Percentiles rank a stretch among this genome's conserved stretches.
Evolutionary conservation across 1,140 invertebrate species (phyloP).

Genomic region (Drosophila biarmipes): DNA sequence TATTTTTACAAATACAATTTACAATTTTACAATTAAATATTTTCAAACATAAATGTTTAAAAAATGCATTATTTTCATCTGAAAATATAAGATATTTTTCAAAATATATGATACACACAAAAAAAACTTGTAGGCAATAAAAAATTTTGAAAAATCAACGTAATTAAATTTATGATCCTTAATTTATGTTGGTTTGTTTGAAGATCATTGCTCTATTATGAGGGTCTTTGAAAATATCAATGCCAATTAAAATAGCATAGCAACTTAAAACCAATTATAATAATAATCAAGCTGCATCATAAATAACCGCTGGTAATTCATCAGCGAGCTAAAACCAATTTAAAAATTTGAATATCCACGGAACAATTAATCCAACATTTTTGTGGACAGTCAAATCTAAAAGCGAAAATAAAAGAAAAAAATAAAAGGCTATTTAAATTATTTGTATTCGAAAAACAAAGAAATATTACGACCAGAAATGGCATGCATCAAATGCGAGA

Average conservation of each 20-base stretch:
- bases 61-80: too few relatives aligned
- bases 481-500: constrained; percentile 38
- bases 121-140: too few relatives aligned
- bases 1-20: too few relatives aligned
- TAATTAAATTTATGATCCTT: too few relatives aligned
- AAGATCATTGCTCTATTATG: too few relatives aligned
- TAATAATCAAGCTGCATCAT: neutral
- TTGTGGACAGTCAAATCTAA: neutral
- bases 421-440: constrained; percentile 25
- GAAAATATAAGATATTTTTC: too few relatives aligned
- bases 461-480: constrained; percentile 50
- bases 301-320: constrained; percentile 23
- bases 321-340: constrained; percentile 21
- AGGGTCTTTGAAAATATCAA: too few relatives aligned
- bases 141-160: too few relatives aligned
- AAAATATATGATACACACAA: too few relatives aligned
- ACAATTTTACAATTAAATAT: too few relatives aligned
- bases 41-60: too few relatives aligned
- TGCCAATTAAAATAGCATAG: neutral
- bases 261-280: neutral
- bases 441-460: constrained; percentile 32
- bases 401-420: constrained; percentile 22
- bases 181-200: too few relatives aligned
- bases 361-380: constrained; percentile 3
- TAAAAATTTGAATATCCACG: constrained; percentile 22